These are phyloP conservation scores for Lepidocolaptes lacrymiger DNA, from an alignment of 2,797 vertebrate species.

Conservation along the genomic window DNA sequence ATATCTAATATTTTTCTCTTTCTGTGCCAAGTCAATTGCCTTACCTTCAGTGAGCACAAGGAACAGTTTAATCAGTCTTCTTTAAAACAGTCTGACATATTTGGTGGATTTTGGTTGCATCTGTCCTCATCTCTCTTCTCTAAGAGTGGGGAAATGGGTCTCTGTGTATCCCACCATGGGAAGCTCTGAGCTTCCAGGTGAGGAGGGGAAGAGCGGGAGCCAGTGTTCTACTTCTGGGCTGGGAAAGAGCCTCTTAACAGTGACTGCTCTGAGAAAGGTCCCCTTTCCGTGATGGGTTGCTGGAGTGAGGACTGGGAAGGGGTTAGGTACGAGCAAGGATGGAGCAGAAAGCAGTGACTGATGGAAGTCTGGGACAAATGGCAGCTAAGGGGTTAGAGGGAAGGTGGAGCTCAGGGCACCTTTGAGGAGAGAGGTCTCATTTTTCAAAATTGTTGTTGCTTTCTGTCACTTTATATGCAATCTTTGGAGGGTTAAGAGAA, in stretches of 20 bases:
- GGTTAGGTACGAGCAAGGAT: neutral
- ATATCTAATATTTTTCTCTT: neutral
- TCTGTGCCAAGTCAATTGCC: neutral
- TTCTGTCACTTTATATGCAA: neutral
- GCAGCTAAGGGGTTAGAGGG: neutral
- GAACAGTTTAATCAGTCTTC: neutral
- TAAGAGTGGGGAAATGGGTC: neutral
- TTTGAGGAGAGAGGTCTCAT: neutral
- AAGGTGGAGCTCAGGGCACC: neutral
- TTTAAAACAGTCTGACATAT: neutral
- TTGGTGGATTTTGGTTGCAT: neutral
- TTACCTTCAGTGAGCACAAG: neutral
- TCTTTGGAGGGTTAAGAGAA: neutral
- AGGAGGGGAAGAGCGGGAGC: neutral
- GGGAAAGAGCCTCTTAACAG: neutral
- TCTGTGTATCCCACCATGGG: neutral
- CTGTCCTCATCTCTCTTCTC: neutral
- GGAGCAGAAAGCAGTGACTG: neutral
- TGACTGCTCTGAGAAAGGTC: neutral
- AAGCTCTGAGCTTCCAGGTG: neutral
- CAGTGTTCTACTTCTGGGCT: neutral
- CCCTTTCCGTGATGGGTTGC: rapidly evolving
- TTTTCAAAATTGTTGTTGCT: neutral
- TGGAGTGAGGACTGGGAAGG: neutral
- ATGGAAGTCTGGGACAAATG: neutral